phyloP scores from a whole-genome alignment of 2,888 invertebrate genomes.

The Orthosia gracilis region DNA sequence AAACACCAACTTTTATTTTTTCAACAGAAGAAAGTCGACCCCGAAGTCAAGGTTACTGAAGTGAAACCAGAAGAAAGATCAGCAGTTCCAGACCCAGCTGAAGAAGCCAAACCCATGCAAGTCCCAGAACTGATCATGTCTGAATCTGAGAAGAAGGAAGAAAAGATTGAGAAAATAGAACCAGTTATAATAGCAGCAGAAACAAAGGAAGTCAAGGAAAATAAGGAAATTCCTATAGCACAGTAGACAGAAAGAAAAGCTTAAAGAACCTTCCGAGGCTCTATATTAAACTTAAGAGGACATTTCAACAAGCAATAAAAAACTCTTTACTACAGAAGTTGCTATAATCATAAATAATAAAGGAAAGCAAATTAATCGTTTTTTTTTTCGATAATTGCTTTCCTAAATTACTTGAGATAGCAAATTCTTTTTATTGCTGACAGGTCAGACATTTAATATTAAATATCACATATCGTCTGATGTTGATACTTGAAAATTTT shows the following conservation, averaged over 20 bases:
- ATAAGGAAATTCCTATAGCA: constrained; percentile 47
- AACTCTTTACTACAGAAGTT: not conserved
- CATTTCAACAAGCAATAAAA: constrained; percentile 2
- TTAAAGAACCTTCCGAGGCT: constrained; percentile 11
- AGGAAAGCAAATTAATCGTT: not conserved
- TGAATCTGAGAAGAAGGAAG: constrained; percentile 80
- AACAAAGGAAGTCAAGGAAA: constrained; percentile 59
- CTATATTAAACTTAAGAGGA: constrained; percentile 8
- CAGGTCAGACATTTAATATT: not conserved
- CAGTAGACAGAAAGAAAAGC: constrained; percentile 27
- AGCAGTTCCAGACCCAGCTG: constrained; percentile 69
- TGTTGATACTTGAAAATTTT: not conserved
- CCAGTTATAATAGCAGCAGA: constrained; percentile 63
- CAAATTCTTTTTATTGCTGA: not conserved
- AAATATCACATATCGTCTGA: constrained; percentile 5
- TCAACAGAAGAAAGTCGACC: constrained; percentile 74
- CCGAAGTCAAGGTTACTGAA: constrained; percentile 69
- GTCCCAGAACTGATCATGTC: constrained; percentile 88
- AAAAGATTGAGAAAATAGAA: constrained; percentile 74
- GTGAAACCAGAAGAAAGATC: constrained; percentile 59
- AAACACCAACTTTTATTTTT: constrained; percentile 17
- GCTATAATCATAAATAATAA: not conserved
- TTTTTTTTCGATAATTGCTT: constrained; percentile 1
- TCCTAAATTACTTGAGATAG: constrained; percentile 8
- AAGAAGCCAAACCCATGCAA: constrained; percentile 76